These are phyloP conservation scores for Notospermus geniculatus DNA, from an alignment of 1,140 invertebrate genomes.

Conservation along the genomic window DNA sequence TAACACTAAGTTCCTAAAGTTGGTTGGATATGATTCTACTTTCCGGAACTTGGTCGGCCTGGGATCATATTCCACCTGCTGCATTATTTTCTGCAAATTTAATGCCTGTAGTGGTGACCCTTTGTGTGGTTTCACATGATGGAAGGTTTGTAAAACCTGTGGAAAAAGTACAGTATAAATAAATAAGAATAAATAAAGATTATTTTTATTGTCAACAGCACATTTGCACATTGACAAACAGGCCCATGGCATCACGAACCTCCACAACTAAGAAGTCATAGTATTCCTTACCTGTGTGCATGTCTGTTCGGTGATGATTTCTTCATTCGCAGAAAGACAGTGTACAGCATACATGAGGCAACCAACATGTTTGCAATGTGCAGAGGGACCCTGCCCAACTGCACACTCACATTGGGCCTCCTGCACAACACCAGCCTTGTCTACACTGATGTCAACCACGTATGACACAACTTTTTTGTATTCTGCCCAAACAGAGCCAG, in stretches of 20 bases:
- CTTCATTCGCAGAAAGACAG: slow-evolving; percentile 4
- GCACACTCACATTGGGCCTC: slow-evolving; percentile 25
- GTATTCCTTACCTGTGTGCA: slow-evolving; percentile 19
- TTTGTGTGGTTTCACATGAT: slow-evolving; percentile 14
- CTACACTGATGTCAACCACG: slow-evolving; percentile 18
- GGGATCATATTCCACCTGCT: slow-evolving; percentile 21
- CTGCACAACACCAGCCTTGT: slow-evolving; percentile 8
- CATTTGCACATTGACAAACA: background rate
- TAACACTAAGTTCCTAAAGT: slow-evolving; percentile 18
- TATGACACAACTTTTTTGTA: slow-evolving; percentile 20
- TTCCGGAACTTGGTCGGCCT: slow-evolving; percentile 17
- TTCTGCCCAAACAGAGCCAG: slow-evolving; percentile 10
- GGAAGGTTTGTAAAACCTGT: slow-evolving; percentile 21
- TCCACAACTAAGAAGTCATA: no score
- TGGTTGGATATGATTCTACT: slow-evolving; percentile 4
- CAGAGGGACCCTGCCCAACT: slow-evolving; percentile 20
- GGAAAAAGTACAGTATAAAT: background rate
- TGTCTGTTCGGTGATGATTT: slow-evolving; percentile 16
- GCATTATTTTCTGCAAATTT: slow-evolving; percentile 10
- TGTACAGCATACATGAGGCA: slow-evolving; percentile 16
- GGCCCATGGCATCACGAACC: background rate
- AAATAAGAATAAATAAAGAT: background rate
- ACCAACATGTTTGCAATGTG: slow-evolving; percentile 25
- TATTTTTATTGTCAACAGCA: background rate
- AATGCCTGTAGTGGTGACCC: slow-evolving; percentile 21